Evolutionary conservation across 2,797 vertebrate genomes (phyloP), one percentile per base, ranked within the genome.

Genomic region (Tolypeutes matacus): DNA sequence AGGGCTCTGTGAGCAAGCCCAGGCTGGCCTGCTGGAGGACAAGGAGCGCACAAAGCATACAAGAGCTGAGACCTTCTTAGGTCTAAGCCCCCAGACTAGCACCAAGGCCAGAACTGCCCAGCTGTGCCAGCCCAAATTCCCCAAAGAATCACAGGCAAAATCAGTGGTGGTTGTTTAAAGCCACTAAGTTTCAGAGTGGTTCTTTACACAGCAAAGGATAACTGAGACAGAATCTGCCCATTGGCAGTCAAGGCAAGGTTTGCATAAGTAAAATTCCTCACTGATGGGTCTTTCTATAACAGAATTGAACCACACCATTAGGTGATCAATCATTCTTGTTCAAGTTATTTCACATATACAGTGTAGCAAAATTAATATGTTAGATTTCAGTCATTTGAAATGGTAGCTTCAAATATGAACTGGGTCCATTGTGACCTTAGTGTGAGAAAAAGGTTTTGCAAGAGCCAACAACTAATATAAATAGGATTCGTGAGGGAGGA

Each of bases 311-410:
- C 13, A 18, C 25, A 34, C 3, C 10, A 85, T 73, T 91, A 70
- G 25, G 39, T 56, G 39, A 49, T 69, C 67, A 76, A 29, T 72
- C 56, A 81, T 83, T 90, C 58, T 58, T 75, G 39, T 58, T 73
- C 36, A 62, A 80, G 31, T 77, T n/a, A 78, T 64, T 51, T 72
- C n/a, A 82, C 25, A 78, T 46, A n/a, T 0, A 53, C 9, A 81
- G 14, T 58, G 23, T 34, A 88, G 51, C 88, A 91, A 88, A 95
- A 82, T n/a, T 85, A 88, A 56, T 91, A 85, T 70, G 6, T 49
- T 94, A 86, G 20, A 72, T 42, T 86, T 29, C 2, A 64, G 25
- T 86, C 42, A 75, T 36, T 88, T 72, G 42, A 90, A 90, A 88
- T 34, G 34, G 13, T 93, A 75, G 72, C 67, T 94, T 92, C 39